Evolutionary conservation across 2,113 vertebrate species (phyloP).

Genomic region (Phaethornis superciliosus): DNA sequence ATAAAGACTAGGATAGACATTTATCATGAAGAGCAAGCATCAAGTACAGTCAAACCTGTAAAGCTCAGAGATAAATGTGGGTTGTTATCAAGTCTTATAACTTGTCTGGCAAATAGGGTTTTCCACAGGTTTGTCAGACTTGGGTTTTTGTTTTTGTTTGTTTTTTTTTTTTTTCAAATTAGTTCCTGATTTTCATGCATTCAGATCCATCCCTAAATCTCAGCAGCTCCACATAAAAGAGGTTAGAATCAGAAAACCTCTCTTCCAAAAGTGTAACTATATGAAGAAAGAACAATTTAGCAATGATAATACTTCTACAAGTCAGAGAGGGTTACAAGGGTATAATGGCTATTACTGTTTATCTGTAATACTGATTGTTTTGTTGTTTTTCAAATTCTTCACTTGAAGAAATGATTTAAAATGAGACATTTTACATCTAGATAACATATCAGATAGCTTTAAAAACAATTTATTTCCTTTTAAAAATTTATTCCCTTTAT

Average conservation of each 20-base stretch:
- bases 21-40: background rate
- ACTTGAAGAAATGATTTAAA: background rate
- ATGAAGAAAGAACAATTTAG: background rate
- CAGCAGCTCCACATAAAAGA: background rate
- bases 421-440: background rate
- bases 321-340: background rate
- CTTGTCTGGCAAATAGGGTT: background rate
- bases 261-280: background rate
- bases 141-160: background rate
- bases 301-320: background rate
- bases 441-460: background rate
- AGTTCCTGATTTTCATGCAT: background rate
- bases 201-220: background rate
- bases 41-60: background rate
- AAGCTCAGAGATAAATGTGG: background rate
- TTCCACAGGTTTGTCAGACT: background rate
- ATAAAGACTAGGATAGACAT: background rate
- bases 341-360: background rate
- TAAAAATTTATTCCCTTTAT: too few relatives aligned
- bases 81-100: background rate
- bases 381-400: background rate
- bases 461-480: background rate
- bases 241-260: background rate
- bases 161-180: background rate
- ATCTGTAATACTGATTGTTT: background rate